Conservation (phyloP, 2,888 invertebrate genomes). For the Dendrolimus houi region DNA sequence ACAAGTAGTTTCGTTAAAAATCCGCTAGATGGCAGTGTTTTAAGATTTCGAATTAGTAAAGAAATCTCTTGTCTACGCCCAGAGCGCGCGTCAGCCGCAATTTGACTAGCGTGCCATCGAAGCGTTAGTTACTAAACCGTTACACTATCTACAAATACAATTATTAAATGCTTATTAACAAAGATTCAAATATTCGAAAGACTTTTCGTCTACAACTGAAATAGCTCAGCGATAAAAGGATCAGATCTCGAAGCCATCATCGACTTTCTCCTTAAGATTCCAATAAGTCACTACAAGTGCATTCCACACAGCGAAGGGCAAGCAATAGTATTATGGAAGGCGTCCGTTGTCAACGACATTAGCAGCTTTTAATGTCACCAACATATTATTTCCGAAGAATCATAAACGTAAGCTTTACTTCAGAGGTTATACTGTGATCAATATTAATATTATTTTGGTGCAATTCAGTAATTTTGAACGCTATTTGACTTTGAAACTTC, state of each 20-base stretch:
- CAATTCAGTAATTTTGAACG: too few species aligned
- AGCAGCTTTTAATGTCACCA: too few species aligned
- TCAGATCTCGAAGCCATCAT: too few species aligned
- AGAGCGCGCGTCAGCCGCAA: conserved; percentile 7
- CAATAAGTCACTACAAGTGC: neutral
- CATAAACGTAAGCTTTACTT: too few species aligned
- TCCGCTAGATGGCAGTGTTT: neutral
- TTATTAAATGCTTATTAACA: conserved; percentile 28
- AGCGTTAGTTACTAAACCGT: conserved; percentile 32
- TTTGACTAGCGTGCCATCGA: conserved; percentile 41
- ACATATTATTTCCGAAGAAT: too few species aligned
- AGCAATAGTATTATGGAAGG: neutral
- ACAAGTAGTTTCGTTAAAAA: conserved; percentile 4
- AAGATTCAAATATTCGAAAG: conserved; percentile 18
- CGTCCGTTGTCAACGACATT: neutral
- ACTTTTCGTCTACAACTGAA: conserved; percentile 8
- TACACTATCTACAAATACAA: conserved; percentile 26
- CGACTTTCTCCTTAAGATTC: neutral
- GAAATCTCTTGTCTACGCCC: neutral
- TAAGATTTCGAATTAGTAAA: neutral
- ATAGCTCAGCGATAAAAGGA: too few species aligned
- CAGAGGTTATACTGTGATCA: too few species aligned
- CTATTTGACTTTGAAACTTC: too few species aligned
- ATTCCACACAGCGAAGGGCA: neutral
- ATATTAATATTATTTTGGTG: too few species aligned